Evolutionary conservation across 1,140 invertebrate species (phyloP).

Genomic region (Lordiphosa mommai): DNA sequence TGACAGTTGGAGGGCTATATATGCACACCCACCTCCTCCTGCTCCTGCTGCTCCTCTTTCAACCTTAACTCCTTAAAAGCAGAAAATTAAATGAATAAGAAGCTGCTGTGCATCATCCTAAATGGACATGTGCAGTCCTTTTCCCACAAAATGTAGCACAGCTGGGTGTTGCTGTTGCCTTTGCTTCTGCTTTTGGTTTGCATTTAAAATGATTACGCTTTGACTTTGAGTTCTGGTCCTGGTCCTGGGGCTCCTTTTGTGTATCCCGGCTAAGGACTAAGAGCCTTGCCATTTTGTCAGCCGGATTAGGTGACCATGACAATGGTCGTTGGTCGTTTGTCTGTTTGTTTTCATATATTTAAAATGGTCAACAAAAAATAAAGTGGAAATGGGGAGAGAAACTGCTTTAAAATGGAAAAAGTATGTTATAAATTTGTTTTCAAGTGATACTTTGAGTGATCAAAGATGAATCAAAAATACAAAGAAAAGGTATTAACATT

Average conservation of each 20-base stretch:
- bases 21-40: too few relatives aligned
- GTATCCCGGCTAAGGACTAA: constrained; percentile 33
- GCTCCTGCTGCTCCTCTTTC: background rate
- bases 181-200: constrained; percentile 55
- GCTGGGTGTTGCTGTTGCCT: too few relatives aligned
- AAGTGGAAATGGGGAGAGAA: background rate
- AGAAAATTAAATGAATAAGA: constrained; percentile 67
- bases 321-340: constrained; percentile 29
- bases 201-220: constrained; percentile 71
- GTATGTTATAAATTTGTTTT: background rate
- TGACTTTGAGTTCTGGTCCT: too few relatives aligned
- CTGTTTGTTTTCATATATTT: constrained; percentile 31
- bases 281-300: constrained; percentile 41
- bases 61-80: constrained; percentile 32
- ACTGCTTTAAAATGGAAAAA: background rate
- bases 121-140: constrained; percentile 45
- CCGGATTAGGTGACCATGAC: constrained; percentile 75
- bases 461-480: too few relatives aligned
- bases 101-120: constrained; percentile 55
- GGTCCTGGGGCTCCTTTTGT: constrained; percentile 2
- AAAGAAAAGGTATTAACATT: too few relatives aligned
- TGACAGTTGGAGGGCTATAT: constrained; percentile 34
- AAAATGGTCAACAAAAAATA: background rate
- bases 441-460: background rate
- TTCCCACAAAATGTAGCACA: constrained; percentile 45